Evolutionary conservation across 2,888 invertebrate genomes (phyloP), one percentile per base, ranked within the genome.

Genomic region (Dolomedes plantarius): DNA sequence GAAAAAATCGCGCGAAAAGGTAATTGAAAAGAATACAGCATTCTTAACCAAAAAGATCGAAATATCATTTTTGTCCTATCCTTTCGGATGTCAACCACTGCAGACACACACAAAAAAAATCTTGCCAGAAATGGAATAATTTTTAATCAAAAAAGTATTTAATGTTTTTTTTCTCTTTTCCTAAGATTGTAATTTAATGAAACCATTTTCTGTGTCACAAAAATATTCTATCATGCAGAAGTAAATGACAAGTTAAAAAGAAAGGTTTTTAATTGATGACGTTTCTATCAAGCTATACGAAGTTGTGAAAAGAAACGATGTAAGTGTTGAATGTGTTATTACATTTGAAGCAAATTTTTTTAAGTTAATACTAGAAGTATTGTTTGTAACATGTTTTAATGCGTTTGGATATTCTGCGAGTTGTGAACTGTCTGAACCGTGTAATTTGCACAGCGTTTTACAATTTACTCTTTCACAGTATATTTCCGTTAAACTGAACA

Each of bases 101-200:
- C 13, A n/a, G 19, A 56, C 23, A 23, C 6, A 23, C 56, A 46
- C 46, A 46, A 46, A 46, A n/a, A n/a, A 16, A 46, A 11, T n/a
- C n/a, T n/a, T n/a, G 5, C 2, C 46, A 56, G 56, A 56, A 23
- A 56, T 56, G 23, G 56, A 56, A 56, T 56, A 56, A 56, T 56
- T 56, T 56, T 56, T 56, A 56, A 56, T 56, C 56, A 56, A 56
- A 23, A 56, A 56, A 56, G 56, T 23, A 56, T 56, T 56, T 56
- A 56, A 56, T 5, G 23, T 56, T 56, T 16, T 9, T 13, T 46
- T 46, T 46, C 16, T 16, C 16, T 56, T 56, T 56, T 5, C 3
- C 23, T 56, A 23, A 56, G 56, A 56, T 56, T 23, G 56, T 56
- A 56, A 56, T 56, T 56, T 56, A 56, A 56, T 56, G 23, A 56